phyloP scores from a whole-genome alignment of 2,888 invertebrate species.

The Dynastes hyllus region DNA sequence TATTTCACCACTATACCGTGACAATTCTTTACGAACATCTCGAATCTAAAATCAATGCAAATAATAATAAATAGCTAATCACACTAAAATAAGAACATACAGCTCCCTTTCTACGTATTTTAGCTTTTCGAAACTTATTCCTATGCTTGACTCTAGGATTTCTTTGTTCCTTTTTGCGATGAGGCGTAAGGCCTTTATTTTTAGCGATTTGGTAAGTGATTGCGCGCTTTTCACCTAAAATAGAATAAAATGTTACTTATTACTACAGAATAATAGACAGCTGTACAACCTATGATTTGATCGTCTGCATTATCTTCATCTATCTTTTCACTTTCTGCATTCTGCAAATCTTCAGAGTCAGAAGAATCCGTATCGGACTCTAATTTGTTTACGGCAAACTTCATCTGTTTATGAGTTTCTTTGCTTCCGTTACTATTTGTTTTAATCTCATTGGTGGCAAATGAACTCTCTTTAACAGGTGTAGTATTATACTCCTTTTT shows the following conservation, averaged over 20 bases:
- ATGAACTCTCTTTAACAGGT: slow-evolving; percentile 23
- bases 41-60: slow-evolving; percentile 76
- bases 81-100: slow-evolving; percentile 70
- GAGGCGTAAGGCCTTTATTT: slow-evolving; percentile 94
- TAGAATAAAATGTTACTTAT: no score
- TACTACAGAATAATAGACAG: no score
- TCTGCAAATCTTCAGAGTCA: slow-evolving; percentile 55
- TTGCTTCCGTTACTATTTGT: slow-evolving; percentile 39
- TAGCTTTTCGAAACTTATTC: slow-evolving; percentile 93
- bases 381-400: background rate
- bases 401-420: slow-evolving; percentile 33
- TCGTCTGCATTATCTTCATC: slow-evolving; percentile 58
- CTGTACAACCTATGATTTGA: background rate
- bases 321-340: slow-evolving; percentile 65
- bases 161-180: slow-evolving; percentile 91
- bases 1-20: slow-evolving; percentile 91
- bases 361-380: slow-evolving; percentile 17
- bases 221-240: slow-evolving; percentile 78
- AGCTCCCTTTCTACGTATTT: slow-evolving; percentile 94
- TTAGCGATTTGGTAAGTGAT: slow-evolving; percentile 97
- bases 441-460: slow-evolving; percentile 28
- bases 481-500: slow-evolving; percentile 44
- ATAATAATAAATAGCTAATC: background rate
- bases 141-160: slow-evolving; percentile 97
- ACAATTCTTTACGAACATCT: slow-evolving; percentile 85